Evolutionary conservation across 2,113 vertebrate genomes (phyloP).

Genomic region (Aegotheles bennettii): DNA sequence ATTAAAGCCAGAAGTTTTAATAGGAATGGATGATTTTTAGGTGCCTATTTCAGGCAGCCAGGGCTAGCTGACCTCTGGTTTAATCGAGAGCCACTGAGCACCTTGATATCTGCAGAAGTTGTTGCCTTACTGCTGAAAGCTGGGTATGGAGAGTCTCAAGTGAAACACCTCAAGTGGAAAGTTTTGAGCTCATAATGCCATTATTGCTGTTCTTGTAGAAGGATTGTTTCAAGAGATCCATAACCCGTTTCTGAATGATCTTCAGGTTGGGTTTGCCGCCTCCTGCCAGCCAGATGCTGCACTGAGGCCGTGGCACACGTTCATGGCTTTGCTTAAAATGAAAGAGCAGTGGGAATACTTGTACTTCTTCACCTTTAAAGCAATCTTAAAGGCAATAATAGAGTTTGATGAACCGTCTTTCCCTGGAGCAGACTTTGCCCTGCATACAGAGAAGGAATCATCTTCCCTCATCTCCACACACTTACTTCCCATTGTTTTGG

Average conservation of each 20-base stretch:
- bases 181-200: background rate
- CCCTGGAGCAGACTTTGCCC: background rate
- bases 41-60: background rate
- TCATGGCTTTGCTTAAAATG: background rate
- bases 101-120: background rate
- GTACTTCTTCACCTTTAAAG: background rate
- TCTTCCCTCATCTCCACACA: background rate
- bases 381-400: background rate
- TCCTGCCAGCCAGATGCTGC: background rate
- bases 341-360: background rate
- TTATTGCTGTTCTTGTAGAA: background rate
- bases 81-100: background rate
- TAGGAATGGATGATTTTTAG: background rate
- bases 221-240: background rate
- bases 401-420: background rate
- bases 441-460: fast-evolving
- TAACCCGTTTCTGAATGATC: background rate
- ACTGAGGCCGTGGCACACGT: fast-evolving
- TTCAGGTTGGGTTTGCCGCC: background rate
- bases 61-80: background rate
- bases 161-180: background rate
- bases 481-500: background rate
- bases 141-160: background rate
- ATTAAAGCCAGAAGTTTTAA: background rate
- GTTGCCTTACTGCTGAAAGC: background rate